Conservation (phyloP, 1,140 invertebrate species). For the Aphidius ervi region DNA sequence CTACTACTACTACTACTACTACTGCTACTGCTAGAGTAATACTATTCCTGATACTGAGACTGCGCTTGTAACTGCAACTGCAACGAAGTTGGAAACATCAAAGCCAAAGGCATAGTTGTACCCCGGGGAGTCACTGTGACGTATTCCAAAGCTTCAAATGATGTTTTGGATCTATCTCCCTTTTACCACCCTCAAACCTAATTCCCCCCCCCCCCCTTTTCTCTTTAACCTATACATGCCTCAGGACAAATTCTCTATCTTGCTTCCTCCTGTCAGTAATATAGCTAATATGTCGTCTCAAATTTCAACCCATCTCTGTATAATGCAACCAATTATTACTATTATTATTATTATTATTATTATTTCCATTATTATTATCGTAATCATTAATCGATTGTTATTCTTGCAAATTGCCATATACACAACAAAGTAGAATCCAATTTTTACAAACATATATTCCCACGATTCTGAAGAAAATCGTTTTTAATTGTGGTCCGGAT, state of each 20-base stretch:
- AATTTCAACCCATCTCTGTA: conserved; percentile 11
- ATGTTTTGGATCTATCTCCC: conserved; percentile 3
- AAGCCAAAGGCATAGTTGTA: conserved; percentile 53
- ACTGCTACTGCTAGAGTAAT: no score
- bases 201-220: neutral
- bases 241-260: conserved; percentile 14
- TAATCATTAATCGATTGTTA: no score
- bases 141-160: conserved; percentile 19
- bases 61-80: no score
- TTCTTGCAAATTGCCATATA: no score
- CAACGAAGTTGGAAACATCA: conserved; percentile 44
- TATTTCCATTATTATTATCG: no score
- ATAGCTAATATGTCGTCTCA: conserved; percentile 24
- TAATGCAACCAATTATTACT: conserved; percentile 1
- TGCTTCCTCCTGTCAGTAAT: conserved; percentile 21
- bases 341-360: no score
- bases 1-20: neutral
- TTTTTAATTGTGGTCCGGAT: no score
- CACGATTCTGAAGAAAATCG: no score
- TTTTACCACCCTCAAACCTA: conserved; percentile 26
- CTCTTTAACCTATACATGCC: conserved; percentile 2
- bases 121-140: conserved; percentile 37
- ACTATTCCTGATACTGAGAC: no score
- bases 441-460: no score
- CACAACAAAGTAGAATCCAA: no score